Evolutionary conservation across 37 sponge, comb jelly and placozoan species (phyloP), one percentile per base, ranked within the genome.

Genomic region (Halichondria panicea): DNA sequence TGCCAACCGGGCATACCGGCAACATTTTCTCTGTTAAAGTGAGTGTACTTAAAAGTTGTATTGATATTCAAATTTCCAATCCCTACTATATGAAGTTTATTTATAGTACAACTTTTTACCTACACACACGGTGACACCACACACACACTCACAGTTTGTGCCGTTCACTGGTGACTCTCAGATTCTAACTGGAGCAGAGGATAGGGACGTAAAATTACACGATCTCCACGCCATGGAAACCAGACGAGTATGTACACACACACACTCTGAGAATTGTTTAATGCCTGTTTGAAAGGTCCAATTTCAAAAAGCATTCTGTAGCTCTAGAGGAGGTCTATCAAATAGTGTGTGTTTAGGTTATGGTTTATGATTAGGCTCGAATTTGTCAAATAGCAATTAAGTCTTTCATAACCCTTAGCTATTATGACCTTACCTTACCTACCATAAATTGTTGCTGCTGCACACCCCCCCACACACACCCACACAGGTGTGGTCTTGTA

Each of bases 21-120:
- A 95, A 95, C 65, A 92, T 95, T 19, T 95, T 95, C 74, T 88
- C 89, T 52, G 96, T 92, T 1, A 95, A 95, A 83, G 94, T 93
- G 19, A 0, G 61, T 22, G 19, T 43, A 30, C 11, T 1, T 48
- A 48, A 11, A 48, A 15, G 15, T 15, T 48, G 13, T 15, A 11
- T 48, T 48, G 52, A 18, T 18, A 48, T 48, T 18, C 52, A 11
- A 18, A 48, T 15, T 55, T 55, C 56, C 9, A 27, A 3, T 7
- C 56, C 25, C 9, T 27, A 27, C 9, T 27, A n/a, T 7, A 3
- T 27, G 2, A n/a, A 27, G 25, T 55, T 6, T 45, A 1, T 53
- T 18, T 21, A 19, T 12, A 4, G n/a, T 36, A 44, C 68, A 53
- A 55, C 53, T 12, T 40, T 2, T 65, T 11, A 24, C 34, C 67